Evolutionary conservation across 2,797 vertebrate species (phyloP), one percentile per base, ranked within the genome.

Genomic region (Geotrypetes seraphini): DNA sequence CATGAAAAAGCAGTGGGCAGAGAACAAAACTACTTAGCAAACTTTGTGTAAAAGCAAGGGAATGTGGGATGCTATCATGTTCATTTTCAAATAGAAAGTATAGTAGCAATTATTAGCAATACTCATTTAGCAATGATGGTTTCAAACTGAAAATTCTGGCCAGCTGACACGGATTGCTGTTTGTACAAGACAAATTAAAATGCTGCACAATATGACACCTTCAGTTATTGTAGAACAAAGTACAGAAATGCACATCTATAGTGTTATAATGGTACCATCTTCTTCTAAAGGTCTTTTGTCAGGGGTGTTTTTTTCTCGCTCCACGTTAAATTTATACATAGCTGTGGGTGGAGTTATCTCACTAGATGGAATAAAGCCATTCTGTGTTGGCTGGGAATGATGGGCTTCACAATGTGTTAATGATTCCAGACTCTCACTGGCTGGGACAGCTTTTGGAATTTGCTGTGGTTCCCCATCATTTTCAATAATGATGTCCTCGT

Each of bases 231-330:
- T n/a, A 4, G 24, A 50, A 37, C 10, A 23, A 13, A 10, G 20
- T 13, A 5, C 8, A 7, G 8, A 15, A 9, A n/a, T 1, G 7
- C 13, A 2, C 20, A n/a, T 42, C 79, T 90, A 98, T 47, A 98
- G 80, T 0, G 93, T 98, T 56, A 98, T 93, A 28, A 98, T 85
- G 1, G 95, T 97, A 21, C 93, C 95, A 0, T 97, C 95, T 64
- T 98, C 94, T 64, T 98, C 95, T 48, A 96, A 59, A 8, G 85
- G 70, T 38, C 84, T 85, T 10, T 45, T 63, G 1, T 55, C 71
- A 14, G 76, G 16, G 26, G 55, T 57, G 5, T 18, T 57, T 13
- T 17, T 54, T 27, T 72, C 53, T 31, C 41, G 59, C 60, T 89
- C 39, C 52, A 76, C 14, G 60, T 60, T 28, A 45, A 65, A 3